Evolutionary conservation across 2,888 invertebrate species (phyloP), one percentile per base, ranked within the genome.

Genomic region (Rhagonycha lutea): DNA sequence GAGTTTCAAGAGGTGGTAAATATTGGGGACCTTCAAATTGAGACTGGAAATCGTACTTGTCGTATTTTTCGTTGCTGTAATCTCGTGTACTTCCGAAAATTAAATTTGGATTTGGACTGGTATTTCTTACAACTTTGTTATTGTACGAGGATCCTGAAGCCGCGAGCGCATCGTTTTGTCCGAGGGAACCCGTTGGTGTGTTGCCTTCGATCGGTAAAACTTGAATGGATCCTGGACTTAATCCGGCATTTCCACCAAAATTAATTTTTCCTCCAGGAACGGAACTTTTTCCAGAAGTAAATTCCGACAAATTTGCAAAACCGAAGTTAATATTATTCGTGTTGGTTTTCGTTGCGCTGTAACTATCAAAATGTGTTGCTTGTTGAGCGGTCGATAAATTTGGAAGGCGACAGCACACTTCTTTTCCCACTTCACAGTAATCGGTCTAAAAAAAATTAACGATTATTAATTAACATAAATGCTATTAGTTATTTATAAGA

Each of bases 391-490:
- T 65, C 2, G 63, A 65, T 12, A 65, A 68, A 24, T 77, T 26
- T 32, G 69, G 76, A 10, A 68, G 61, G 11, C 87, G 73, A 80
- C 89, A 89, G 80, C 89, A 89, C 1, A 87, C 83, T 84, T 89
- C 86, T 10, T 84, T 85, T 75, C 86, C 85, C 11, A 84, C 81
- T 74, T 86, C 86, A 83, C 89, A 89, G 74, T 86, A 79, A 70
- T 83, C 79, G 28, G 76, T 86, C 89, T 89, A 83, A 7, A 87
- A n/a, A 86, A 24, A 70, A 72, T 75, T 74, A 79, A 78, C 76
- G 10, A 12, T 63, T 69, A 7, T 11, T 24, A 47, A 8, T 14
- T 26, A 26, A 10, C 9, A 61, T 24, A 69, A 24, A 24, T 60
- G 26, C 60, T 69, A 23, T 47, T 47, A 28, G 67, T 67, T 26